A percentile compares a stretch with the other conserved stretches of the same genome.
Conservation (phyloP, 2,888 invertebrate species). For the Patella depressa region DNA sequence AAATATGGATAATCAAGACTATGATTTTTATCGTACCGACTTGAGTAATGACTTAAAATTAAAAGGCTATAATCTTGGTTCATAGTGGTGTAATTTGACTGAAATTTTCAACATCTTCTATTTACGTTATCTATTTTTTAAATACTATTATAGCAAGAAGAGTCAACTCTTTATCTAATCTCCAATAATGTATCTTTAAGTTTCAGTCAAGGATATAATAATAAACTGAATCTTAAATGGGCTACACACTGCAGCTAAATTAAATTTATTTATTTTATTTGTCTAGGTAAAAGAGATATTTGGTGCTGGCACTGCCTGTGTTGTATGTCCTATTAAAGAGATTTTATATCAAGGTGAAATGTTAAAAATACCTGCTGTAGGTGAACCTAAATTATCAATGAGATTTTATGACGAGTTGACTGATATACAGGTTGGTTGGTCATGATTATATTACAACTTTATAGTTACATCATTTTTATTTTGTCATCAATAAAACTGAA, state of each 20-base stretch:
- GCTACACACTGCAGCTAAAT: too few relatives aligned
- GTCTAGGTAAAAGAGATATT: slow-evolving; percentile 92
- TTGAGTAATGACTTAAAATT: too few relatives aligned
- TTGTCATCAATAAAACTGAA: neutral
- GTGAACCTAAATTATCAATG: slow-evolving; percentile 77
- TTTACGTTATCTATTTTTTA: too few relatives aligned
- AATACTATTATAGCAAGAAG: too few relatives aligned
- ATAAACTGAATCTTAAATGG: too few relatives aligned
- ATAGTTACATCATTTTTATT: neutral
- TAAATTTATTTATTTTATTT: neutral
- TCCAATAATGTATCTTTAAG: too few relatives aligned
- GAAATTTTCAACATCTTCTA: too few relatives aligned
- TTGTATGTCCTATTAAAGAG: slow-evolving; percentile 91
- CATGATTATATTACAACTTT: neutral
- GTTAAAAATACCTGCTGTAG: slow-evolving; percentile 73
- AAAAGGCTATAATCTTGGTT: neutral
- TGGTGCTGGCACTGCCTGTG: slow-evolving; percentile 97
- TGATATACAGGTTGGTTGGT: slow-evolving; percentile 82
- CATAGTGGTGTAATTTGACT: neutral
- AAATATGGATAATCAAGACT: too few relatives aligned
- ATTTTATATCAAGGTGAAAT: slow-evolving; percentile 81
- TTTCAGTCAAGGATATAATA: too few relatives aligned
- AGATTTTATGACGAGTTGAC: slow-evolving; percentile 82
- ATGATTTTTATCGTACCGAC: too few relatives aligned
- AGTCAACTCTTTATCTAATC: too few relatives aligned